Conservation (phyloP, 2,888 invertebrate genomes). For the Trilocha varians region DNA sequence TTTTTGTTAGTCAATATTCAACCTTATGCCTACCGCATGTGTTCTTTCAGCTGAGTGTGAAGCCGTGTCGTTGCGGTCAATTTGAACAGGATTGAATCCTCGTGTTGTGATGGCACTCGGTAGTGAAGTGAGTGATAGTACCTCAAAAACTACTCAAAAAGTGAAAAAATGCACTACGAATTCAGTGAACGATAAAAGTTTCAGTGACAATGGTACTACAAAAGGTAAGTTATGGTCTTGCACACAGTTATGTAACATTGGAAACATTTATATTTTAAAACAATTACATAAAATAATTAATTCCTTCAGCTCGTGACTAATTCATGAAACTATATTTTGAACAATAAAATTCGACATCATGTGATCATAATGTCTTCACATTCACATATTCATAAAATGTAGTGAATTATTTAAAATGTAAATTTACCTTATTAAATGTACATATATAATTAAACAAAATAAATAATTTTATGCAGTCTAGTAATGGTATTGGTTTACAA, state of each 20-base stretch:
- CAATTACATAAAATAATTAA: slow-evolving; percentile 16
- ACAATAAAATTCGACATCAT: not conserved
- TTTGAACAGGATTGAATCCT: slow-evolving; percentile 65
- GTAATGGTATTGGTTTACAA: not conserved
- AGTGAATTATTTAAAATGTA: slow-evolving; percentile 2
- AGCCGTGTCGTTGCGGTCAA: slow-evolving; percentile 66
- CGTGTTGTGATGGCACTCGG: slow-evolving; percentile 75
- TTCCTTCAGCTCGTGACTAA: not conserved
- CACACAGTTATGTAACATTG: slow-evolving; percentile 68
- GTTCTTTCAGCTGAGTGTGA: slow-evolving; percentile 68
- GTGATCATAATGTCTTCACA: not conserved
- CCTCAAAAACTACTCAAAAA: slow-evolving; percentile 59
- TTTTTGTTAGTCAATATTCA: slow-evolving; percentile 55
- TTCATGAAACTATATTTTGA: not conserved
- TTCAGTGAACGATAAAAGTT: slow-evolving; percentile 57
- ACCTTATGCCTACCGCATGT: slow-evolving; percentile 68
- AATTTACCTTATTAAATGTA: not conserved
- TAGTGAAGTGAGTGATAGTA: slow-evolving; percentile 73
- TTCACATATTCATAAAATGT: no score
- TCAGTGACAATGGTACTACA: slow-evolving; percentile 47
- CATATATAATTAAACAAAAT: not conserved
- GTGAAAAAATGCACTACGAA: slow-evolving; percentile 65
- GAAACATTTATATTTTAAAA: slow-evolving; percentile 27
- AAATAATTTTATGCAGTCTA: not conserved
- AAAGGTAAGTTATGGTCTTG: slow-evolving; percentile 65